Evolutionary conservation across 1,140 invertebrate species (phyloP).

Genomic region (Cotesia vestalis): DNA sequence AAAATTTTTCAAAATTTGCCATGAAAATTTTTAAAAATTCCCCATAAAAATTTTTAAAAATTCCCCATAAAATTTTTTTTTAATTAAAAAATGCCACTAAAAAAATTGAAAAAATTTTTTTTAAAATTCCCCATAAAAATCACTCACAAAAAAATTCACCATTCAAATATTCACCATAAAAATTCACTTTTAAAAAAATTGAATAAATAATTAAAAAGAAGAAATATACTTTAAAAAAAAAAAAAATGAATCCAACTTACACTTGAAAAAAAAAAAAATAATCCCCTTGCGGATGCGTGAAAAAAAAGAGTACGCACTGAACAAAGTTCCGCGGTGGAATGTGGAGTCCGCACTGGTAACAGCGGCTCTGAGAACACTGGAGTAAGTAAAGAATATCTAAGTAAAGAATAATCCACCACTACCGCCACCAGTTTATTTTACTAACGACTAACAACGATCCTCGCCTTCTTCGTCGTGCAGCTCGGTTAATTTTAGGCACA

Average conservation of each 20-base stretch:
- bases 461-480: slow-evolving; percentile 17
- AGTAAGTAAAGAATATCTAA: too few relatives aligned
- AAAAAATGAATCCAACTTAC: neutral
- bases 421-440: neutral
- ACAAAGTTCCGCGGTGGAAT: slow-evolving; percentile 65
- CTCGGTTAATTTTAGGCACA: slow-evolving; percentile 9
- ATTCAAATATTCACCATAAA: neutral
- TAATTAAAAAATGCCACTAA: too few relatives aligned
- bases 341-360: slow-evolving; percentile 67
- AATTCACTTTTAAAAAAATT: neutral
- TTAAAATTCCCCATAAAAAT: neutral
- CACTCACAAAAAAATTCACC: neutral
- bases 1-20: too few relatives aligned
- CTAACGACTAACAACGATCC: slow-evolving; percentile 19
- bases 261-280: slow-evolving; percentile 8
- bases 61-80: neutral
- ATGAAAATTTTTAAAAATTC: too few relatives aligned
- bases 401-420: neutral
- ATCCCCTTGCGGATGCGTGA: neutral
- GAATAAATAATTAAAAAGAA: slow-evolving; percentile 17
- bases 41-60: neutral
- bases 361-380: slow-evolving; percentile 62
- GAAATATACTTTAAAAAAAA: neutral
- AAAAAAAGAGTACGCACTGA: slow-evolving; percentile 44
- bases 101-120: too few relatives aligned